Conservation (phyloP, 2,797 vertebrate genomes). For the Sebastes paucispinis region DNA sequence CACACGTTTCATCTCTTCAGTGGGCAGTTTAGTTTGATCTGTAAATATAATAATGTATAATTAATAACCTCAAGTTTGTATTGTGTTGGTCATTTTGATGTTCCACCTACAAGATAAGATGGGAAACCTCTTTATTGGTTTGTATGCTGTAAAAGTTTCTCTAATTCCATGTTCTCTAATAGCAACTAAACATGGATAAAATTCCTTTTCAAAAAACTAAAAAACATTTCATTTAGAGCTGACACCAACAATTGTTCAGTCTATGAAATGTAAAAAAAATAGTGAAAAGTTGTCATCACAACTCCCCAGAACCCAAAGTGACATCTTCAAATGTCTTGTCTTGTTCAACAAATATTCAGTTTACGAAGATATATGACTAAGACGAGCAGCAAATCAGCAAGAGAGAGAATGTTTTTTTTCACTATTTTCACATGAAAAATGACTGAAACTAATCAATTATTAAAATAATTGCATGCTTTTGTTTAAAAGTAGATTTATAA, state of each 20-base stretch:
- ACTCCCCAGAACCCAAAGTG: background rate
- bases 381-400: background rate
- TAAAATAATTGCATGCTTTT: background rate
- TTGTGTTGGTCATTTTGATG: background rate
- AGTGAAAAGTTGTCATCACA: no score
- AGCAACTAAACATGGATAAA: fast-evolving
- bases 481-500: background rate
- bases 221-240: background rate
- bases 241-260: background rate
- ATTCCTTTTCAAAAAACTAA: no score
- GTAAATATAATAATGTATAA: background rate
- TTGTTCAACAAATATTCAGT: background rate
- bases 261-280: background rate
- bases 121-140: background rate
- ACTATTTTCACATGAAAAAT: background rate
- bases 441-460: background rate
- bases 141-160: background rate
- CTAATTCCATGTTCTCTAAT: no score
- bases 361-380: background rate
- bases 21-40: background rate
- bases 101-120: background rate
- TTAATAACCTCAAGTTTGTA: background rate
- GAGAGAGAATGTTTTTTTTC: background rate
- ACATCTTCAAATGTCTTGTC: background rate
- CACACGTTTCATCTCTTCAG: background rate